These are phyloP conservation scores for Pipra filicauda DNA, from an alignment of 2,113 vertebrate genomes.

Conservation along the genomic window DNA sequence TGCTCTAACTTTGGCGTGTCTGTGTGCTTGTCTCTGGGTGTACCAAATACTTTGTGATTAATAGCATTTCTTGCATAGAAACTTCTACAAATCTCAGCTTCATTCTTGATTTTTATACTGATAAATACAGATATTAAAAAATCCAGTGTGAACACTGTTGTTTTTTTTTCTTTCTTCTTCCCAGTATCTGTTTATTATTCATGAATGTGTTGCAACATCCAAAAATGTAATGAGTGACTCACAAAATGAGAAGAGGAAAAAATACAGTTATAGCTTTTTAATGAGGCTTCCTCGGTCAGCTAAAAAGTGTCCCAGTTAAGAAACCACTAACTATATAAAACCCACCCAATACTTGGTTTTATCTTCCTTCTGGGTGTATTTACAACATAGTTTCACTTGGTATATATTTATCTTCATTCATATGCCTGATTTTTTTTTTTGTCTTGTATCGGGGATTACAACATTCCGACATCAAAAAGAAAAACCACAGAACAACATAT, in stretches of 20 bases:
- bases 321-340: neutral
- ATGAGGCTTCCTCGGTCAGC: neutral
- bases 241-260: slow-evolving; percentile 12
- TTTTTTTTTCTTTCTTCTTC: neutral
- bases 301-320: neutral
- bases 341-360: neutral
- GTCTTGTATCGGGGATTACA: neutral
- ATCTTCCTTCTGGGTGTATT: neutral
- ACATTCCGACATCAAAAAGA: neutral
- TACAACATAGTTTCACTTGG: neutral
- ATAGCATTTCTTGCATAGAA: slow-evolving; percentile 14
- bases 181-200: slow-evolving; percentile 29
- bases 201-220: slow-evolving; percentile 30
- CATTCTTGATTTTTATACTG: slow-evolving; percentile 7
- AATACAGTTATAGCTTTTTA: slow-evolving; percentile 4
- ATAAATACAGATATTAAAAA: slow-evolving; percentile 7
- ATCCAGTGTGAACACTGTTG: neutral
- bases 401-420: neutral
- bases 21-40: neutral
- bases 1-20: neutral
- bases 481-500: neutral
- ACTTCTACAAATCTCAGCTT: neutral
- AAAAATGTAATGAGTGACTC: slow-evolving; percentile 31
- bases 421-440: fast-evolving
- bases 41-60: slow-evolving; percentile 21